Conservation (phyloP, 1,140 invertebrate genomes). For the Drosophila carrolli region DNA sequence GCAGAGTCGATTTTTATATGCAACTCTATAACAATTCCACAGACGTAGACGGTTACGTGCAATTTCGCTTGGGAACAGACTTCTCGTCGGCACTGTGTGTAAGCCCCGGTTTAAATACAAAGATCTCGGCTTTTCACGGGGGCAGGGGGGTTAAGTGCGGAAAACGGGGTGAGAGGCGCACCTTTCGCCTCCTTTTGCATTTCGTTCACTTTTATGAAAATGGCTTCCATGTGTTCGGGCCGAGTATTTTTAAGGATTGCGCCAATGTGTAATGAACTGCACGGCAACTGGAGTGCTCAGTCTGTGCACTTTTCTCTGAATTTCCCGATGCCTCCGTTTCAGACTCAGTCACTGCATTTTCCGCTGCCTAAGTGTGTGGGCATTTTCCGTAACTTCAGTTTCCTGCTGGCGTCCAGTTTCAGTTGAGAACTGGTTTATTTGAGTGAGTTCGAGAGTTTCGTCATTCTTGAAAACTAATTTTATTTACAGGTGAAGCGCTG, state of each 20-base stretch:
- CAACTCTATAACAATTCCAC: conserved; percentile 69
- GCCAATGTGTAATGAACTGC: conserved; percentile 66
- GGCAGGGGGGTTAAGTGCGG: background rate
- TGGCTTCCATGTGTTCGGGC: conserved; percentile 44
- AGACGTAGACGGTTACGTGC: conserved; percentile 65
- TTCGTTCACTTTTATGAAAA: conserved; percentile 80
- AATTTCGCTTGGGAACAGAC: conserved; percentile 50
- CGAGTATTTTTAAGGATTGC: conserved; percentile 61
- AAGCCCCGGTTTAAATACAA: conserved; percentile 64
- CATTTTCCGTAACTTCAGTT: conserved; percentile 2
- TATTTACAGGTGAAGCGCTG: conserved; percentile 62
- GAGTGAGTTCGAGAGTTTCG: conserved; percentile 32
- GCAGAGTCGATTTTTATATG: conserved; percentile 70
- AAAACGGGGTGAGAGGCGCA: background rate
- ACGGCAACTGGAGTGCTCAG: conserved; percentile 37
- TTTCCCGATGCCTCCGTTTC: conserved; percentile 2
- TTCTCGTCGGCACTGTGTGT: conserved; percentile 21
- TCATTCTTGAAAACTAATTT: conserved; percentile 77
- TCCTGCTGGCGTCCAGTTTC: conserved; percentile 2
- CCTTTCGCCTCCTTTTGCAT: conserved; percentile 28
- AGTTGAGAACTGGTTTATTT: conserved; percentile 23
- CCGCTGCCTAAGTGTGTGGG: background rate
- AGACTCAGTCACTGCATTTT: conserved; percentile 1
- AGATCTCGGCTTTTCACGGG: conserved; percentile 46
- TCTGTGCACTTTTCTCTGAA: conserved; percentile 8